Conservation (phyloP, 2,888 invertebrate genomes). For the Meghimatium bilineatum region DNA sequence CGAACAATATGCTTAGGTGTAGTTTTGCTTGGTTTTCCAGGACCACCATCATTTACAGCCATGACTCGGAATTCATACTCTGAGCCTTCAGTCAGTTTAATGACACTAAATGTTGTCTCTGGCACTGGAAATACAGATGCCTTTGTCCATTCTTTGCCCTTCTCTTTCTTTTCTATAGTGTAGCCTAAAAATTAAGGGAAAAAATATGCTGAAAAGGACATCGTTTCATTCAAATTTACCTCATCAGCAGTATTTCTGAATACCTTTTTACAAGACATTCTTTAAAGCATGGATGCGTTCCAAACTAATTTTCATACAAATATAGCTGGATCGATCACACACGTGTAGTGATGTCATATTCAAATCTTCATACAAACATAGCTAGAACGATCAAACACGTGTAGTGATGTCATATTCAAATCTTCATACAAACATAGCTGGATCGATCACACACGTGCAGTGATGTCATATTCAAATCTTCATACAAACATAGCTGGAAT, state of each 20-base stretch:
- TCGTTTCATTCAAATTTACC: neutral
- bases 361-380: too few relatives aligned
- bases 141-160: slow-evolving; percentile 81
- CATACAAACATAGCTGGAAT: too few relatives aligned
- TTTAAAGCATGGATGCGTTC: too few relatives aligned
- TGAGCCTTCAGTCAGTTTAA: slow-evolving; percentile 74
- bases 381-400: too few relatives aligned
- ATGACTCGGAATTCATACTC: slow-evolving; percentile 78
- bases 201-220: neutral
- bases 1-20: slow-evolving; percentile 80
- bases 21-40: slow-evolving; percentile 94
- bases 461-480: too few relatives aligned
- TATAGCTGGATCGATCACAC: too few relatives aligned
- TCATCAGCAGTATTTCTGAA: neutral
- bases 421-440: too few relatives aligned
- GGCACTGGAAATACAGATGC: slow-evolving; percentile 69
- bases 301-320: too few relatives aligned
- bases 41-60: slow-evolving; percentile 78
- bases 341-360: too few relatives aligned
- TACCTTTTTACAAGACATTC: too few relatives aligned
- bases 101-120: slow-evolving; percentile 71
- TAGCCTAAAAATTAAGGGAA: slow-evolving; percentile 65
- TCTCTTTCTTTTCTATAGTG: slow-evolving; percentile 92
- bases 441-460: too few relatives aligned
- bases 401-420: too few relatives aligned